phyloP scores from a whole-genome alignment of 2,888 invertebrate genomes.

The Tinea pellionella region DNA sequence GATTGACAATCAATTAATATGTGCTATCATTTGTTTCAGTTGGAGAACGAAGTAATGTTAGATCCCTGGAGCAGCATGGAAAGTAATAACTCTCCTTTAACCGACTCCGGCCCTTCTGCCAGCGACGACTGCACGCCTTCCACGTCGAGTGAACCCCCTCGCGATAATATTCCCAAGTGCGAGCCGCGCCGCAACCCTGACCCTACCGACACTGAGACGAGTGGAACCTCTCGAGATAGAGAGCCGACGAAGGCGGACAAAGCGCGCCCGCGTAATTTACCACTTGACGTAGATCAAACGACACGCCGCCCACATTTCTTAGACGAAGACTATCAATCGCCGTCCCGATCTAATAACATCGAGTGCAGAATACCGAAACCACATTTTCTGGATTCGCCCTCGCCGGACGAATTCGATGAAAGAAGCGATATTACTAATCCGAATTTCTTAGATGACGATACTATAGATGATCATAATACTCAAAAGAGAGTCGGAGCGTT shows the following conservation, averaged over 20 bases:
- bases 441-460: conserved; percentile 56
- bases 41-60: conserved; percentile 69
- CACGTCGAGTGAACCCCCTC: conserved; percentile 48
- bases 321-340: conserved; percentile 71
- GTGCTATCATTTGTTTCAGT: conserved; percentile 47
- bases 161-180: conserved; percentile 37
- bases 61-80: conserved; percentile 70
- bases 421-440: conserved; percentile 61
- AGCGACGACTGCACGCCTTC: conserved; percentile 63
- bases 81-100: conserved; percentile 64
- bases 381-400: conserved; percentile 64
- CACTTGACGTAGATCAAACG: conserved; percentile 43
- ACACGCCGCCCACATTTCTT: conserved; percentile 71
- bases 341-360: conserved; percentile 62
- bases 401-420: conserved; percentile 63
- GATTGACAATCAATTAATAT: no score
- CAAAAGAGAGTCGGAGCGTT: conserved; percentile 51
- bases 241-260: conserved; percentile 43
- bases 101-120: conserved; percentile 63
- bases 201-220: conserved; percentile 38
- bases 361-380: conserved; percentile 65
- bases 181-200: conserved; percentile 38
- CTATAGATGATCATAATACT: conserved; percentile 50
- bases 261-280: conserved; percentile 52
- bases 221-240: conserved; percentile 21